These are phyloP conservation scores for Netelia fuscicornis DNA, from an alignment of 2,888 invertebrate genomes.

Conservation along the genomic window DNA sequence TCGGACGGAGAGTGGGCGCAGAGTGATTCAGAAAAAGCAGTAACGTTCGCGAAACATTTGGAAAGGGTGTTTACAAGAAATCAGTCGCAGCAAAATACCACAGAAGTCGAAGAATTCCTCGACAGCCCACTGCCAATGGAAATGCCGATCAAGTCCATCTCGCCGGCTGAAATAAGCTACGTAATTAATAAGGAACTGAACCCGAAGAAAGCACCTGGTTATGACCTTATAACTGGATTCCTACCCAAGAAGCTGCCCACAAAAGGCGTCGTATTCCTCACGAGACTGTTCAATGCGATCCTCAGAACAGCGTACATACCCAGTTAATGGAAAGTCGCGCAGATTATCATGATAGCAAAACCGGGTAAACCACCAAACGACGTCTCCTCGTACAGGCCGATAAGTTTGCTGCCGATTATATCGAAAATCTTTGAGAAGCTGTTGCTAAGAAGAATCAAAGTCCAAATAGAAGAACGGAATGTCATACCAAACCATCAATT, in stretches of 20 bases:
- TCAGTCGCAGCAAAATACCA: too few relatives aligned
- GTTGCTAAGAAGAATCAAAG: conserved; percentile 62
- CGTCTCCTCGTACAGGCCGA: conserved; percentile 70
- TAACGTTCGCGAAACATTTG: conserved; percentile 50
- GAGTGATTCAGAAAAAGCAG: conserved; percentile 52
- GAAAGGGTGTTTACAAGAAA: too few relatives aligned
- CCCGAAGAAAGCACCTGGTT: conserved; percentile 69
- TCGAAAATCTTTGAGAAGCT: conserved; percentile 72
- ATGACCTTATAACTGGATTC: conserved; percentile 71
- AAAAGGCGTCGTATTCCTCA: conserved; percentile 79
- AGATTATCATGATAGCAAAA: conserved; percentile 68
- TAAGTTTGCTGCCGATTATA: conserved; percentile 48
- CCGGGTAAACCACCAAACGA: conserved; percentile 69
- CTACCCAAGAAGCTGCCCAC: conserved; percentile 71
- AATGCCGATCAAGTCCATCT: neutral
- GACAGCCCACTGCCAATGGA: too few relatives aligned
- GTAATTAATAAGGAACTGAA: neutral
- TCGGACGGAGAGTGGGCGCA: conserved; percentile 50
- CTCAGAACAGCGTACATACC: conserved; percentile 67
- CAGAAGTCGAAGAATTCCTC: too few relatives aligned
- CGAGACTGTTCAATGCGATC: conserved; percentile 76
- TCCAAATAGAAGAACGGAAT: conserved; percentile 40
- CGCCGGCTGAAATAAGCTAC: neutral
- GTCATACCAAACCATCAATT: conserved; percentile 71
- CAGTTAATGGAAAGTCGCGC: conserved; percentile 71